Conservation (phyloP, 1,140 invertebrate species). For the Melitaea cinxia region DNA sequence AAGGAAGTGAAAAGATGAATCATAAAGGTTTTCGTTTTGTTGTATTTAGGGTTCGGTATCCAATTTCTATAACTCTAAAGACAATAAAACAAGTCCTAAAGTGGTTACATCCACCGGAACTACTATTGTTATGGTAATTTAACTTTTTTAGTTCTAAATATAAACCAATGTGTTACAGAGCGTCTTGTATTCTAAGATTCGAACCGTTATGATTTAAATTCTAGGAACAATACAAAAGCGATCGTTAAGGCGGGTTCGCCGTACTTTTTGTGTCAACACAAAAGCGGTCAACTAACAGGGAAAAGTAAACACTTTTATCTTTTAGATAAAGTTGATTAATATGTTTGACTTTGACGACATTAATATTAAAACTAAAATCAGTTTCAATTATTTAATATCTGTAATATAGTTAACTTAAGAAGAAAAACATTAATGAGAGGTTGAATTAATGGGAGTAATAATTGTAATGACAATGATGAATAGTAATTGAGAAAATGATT, state of each 20-base stretch:
- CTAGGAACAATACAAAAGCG: conserved; percentile 20
- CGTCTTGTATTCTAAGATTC: conserved; percentile 21
- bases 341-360: neutral
- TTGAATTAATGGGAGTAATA: no score
- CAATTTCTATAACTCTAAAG: neutral
- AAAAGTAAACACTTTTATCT: conserved; percentile 1
- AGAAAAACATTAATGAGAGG: no score
- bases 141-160: neutral
- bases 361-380: neutral
- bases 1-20: no score
- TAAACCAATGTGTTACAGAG: conserved; percentile 9
- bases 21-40: no score
- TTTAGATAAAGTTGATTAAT: neutral
- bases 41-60: no score
- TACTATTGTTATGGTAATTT: no score
- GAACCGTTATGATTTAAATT: conserved; percentile 27
- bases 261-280: conserved; percentile 30
- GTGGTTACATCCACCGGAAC: neutral
- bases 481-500: neutral
- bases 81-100: neutral
- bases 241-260: conserved; percentile 26
- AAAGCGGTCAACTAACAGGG: conserved; percentile 8
- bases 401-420: no score
- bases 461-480: no score
- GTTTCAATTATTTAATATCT: no score